Conservation (phyloP, 2,113 vertebrate species). For the Tiliqua scincoides region DNA sequence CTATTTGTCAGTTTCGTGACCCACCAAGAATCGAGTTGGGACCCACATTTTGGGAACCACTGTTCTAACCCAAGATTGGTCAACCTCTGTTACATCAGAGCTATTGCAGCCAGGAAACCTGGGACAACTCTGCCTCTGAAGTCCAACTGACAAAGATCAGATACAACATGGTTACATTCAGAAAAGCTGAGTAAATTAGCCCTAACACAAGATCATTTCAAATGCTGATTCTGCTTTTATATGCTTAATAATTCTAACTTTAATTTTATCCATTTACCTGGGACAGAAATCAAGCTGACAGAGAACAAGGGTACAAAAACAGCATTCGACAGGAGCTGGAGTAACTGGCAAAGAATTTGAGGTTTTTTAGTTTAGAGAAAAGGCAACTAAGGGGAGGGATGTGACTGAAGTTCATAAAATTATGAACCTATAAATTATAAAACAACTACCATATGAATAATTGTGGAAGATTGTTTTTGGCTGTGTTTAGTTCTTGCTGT, state of each 20-base stretch:
- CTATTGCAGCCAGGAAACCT: not conserved
- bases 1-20: too few species aligned
- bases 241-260: not conserved
- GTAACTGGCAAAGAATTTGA: not conserved
- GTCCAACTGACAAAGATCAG: not conserved
- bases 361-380: too few species aligned
- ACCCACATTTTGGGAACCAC: too few species aligned
- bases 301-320: not conserved
- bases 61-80: too few species aligned
- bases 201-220: not conserved
- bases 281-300: not conserved
- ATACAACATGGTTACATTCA: not conserved
- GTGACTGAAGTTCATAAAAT: too few species aligned
- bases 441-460: not conserved
- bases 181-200: not conserved
- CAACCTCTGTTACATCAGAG: not conserved
- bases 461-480: accelerated
- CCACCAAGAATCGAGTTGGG: too few species aligned
- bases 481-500: slow-evolving; percentile 3
- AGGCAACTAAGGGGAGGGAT: too few species aligned
- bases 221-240: not conserved
- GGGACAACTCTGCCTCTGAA: not conserved
- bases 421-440: not conserved
- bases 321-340: not conserved
- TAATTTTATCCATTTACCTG: not conserved